Conservation (phyloP, 2,888 invertebrate genomes). For the Anaspis maculata region DNA sequence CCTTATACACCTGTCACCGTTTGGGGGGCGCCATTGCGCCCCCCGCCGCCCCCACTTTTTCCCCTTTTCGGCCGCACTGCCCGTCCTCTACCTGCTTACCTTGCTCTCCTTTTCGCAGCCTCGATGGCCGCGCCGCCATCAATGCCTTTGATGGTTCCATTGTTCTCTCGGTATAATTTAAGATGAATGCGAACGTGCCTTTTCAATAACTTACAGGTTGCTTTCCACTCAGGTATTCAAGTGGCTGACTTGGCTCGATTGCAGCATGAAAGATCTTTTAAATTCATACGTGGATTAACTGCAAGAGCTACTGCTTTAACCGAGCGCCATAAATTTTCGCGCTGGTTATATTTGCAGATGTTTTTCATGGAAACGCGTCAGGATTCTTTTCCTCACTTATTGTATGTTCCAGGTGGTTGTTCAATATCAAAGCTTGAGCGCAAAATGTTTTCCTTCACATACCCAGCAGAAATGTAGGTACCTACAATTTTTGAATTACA, state of each 20-base stretch:
- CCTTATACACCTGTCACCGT: constrained; percentile 9
- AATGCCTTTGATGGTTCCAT: constrained; percentile 19
- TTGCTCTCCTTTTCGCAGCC: constrained; percentile 6
- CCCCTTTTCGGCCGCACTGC: constrained; percentile 1
- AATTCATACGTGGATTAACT: constrained; percentile 27
- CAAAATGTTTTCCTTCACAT: too few relatives aligned
- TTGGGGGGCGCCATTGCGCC: constrained; percentile 1
- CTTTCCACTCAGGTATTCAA: constrained; percentile 31
- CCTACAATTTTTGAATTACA: too few relatives aligned
- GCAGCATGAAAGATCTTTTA: constrained; percentile 30
- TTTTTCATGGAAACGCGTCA: too few relatives aligned
- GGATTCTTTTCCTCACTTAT: too few relatives aligned
- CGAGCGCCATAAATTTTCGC: too few relatives aligned
- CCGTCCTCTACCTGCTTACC: constrained; percentile 5
- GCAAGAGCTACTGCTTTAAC: constrained; percentile 9
- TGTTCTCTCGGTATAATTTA: constrained; percentile 25
- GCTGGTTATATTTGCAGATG: too few relatives aligned
- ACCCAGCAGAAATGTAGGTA: too few relatives aligned
- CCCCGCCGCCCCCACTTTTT: constrained; percentile 1
- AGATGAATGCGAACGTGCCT: constrained; percentile 29
- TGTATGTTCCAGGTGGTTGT: too few relatives aligned
- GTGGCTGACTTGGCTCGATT: constrained; percentile 30
- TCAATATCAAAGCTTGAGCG: too few relatives aligned
- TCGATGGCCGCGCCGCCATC: constrained; percentile 4
- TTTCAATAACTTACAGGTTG: constrained; percentile 30